Conservation (phyloP, 2,888 invertebrate genomes). For the Eristalinus aeneus region DNA sequence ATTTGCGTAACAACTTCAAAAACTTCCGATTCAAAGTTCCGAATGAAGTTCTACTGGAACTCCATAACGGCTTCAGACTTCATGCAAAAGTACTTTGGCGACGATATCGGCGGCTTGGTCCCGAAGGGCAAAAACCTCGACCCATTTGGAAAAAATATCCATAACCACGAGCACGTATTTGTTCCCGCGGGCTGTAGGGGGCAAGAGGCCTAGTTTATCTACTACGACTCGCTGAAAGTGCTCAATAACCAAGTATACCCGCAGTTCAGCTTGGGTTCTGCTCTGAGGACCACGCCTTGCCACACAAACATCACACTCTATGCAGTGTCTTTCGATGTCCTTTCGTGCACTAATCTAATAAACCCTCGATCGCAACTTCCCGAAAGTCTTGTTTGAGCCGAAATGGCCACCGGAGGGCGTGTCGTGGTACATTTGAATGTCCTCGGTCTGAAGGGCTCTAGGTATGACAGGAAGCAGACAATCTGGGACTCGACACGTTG, state of each 20-base stretch:
- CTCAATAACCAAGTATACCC: not conserved
- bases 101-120: constrained; percentile 41
- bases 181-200: not conserved
- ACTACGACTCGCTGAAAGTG: constrained; percentile 36
- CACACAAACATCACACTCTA: too few relatives aligned
- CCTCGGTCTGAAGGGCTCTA: too few relatives aligned
- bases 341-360: too few relatives aligned
- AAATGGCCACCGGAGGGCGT: too few relatives aligned
- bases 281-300: too few relatives aligned
- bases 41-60: constrained; percentile 54
- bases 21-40: constrained; percentile 51
- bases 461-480: too few relatives aligned
- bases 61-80: constrained; percentile 53
- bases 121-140: constrained; percentile 32
- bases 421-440: too few relatives aligned
- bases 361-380: too few relatives aligned
- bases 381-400: too few relatives aligned
- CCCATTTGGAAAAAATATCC: constrained; percentile 63
- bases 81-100: constrained; percentile 26
- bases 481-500: too few relatives aligned
- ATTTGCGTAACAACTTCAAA: constrained; percentile 41
- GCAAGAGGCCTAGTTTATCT: constrained; percentile 5
- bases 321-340: too few relatives aligned
- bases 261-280: not conserved
- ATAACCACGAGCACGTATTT: constrained; percentile 28